Evolutionary conservation across 2,113 vertebrate genomes (phyloP), one percentile per base, ranked within the genome.

Genomic region (Prunella fulvescens): DNA sequence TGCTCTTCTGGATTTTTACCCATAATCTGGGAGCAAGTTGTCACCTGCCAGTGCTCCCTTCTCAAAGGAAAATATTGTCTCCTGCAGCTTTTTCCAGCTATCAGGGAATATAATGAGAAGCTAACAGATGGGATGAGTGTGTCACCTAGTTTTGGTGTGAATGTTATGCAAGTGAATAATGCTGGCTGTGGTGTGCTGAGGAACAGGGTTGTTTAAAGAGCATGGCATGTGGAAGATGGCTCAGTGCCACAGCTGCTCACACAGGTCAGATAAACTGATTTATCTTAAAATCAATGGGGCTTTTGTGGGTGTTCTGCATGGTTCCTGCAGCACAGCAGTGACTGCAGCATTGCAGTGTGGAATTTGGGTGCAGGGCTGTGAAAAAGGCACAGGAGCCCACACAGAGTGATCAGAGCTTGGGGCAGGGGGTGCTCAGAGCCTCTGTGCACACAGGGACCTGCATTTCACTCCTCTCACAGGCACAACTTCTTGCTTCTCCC

Each of bases 191-290:
- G 39, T 37, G 12, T 12, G 47, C 37, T 84, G 79, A 57, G 73
- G 47, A 42, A 1, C 37, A 37, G 37, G 37, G 37, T 2, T 39
- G 7, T 28, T 81, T 19, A 7, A 26, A 51, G 31, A 1, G 0
- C 11, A 3, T 4, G 19, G 29, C 44, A 11, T 1, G 14, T 26
- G 23, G 12, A 24, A n/a, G 40, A 7, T 0, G 4, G 12, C 39
- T 28, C 1, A 14, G 35, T 1, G 3, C 16, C 29, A 15, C 10
- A 31, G 26, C 51, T 51, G 33, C 28, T 19, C 33, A 19, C 26
- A 26, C 33, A 42, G 28, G 5, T 24, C 56, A 42, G 19, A 17
- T 16, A 24, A 15, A 39, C 14, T 17, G n/a, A 45, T 23, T 31
- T 18, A 26, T 33, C 69, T 13, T 35, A 10, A 11, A 64, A 44